These are phyloP conservation scores for Prionace glauca DNA, from an alignment of 2,797 vertebrate genomes.

Conservation along the genomic window DNA sequence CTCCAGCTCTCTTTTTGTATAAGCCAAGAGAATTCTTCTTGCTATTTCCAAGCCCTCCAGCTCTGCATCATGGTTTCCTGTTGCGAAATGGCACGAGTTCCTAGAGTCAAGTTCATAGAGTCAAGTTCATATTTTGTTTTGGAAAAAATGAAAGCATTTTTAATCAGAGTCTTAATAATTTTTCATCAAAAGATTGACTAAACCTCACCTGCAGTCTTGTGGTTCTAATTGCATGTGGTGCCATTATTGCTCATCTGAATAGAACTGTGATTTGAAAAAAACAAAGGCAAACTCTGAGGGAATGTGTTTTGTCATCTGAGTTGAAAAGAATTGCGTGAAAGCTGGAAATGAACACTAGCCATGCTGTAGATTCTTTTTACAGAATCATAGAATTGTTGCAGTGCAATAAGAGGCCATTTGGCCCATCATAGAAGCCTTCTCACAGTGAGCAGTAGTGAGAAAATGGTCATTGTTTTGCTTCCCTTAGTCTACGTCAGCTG, in stretches of 20 bases:
- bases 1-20: too few relatives aligned
- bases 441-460: neutral
- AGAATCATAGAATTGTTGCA: too few relatives aligned
- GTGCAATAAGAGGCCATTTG: too few relatives aligned
- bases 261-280: neutral
- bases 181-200: neutral
- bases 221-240: neutral
- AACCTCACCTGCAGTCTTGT: neutral
- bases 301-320: neutral
- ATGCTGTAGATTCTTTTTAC: neutral
- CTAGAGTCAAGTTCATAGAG: neutral
- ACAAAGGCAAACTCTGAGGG: neutral
- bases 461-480: neutral
- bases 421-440: too few relatives aligned
- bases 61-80: neutral
- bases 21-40: neutral
- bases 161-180: neutral
- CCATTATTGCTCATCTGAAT: neutral
- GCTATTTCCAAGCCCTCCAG: neutral
- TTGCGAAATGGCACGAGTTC: neutral
- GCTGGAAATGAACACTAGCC: neutral
- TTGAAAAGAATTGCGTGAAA: neutral
- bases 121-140: neutral
- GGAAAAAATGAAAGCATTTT: neutral
- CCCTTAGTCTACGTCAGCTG: neutral